phyloP scores from a whole-genome alignment of 2,113 vertebrate species.

The Danionella cerebrum region DNA sequence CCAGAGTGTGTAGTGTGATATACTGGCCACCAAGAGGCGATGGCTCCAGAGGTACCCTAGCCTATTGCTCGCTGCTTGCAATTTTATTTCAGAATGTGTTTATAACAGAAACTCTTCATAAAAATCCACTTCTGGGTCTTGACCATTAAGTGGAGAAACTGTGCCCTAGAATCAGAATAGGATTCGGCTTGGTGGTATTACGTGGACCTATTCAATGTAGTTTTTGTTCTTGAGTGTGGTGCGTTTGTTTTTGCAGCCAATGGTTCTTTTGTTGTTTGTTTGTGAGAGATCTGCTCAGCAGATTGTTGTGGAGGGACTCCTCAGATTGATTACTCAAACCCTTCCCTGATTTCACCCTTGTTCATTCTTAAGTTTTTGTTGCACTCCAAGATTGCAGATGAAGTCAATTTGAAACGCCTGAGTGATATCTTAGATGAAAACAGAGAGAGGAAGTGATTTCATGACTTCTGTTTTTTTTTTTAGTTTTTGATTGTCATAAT shows the following conservation, averaged over 20 bases:
- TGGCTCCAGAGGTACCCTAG: too few relatives aligned
- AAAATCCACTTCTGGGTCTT: too few relatives aligned
- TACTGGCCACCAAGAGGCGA: too few relatives aligned
- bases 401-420: not conserved
- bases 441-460: too few relatives aligned
- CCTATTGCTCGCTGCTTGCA: too few relatives aligned
- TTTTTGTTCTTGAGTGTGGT: not conserved
- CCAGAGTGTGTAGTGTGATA: too few relatives aligned
- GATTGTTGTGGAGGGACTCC: not conserved
- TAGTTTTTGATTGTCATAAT: too few relatives aligned
- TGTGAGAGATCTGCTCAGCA: not conserved
- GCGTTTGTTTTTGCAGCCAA: constrained; percentile 9
- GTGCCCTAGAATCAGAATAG: not conserved
- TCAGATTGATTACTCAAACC: not conserved
- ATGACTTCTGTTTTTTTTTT: too few relatives aligned
- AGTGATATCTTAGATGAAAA: not conserved
- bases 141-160: too few relatives aligned
- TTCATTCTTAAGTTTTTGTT: not conserved
- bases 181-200: not conserved
- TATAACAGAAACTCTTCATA: too few relatives aligned
- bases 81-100: too few relatives aligned
- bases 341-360: not conserved
- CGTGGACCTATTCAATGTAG: not conserved
- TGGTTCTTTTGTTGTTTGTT: not conserved
- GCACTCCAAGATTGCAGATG: not conserved